A percentile compares a stretch with the other conserved stretches of the same genome.
Conservation (phyloP, 2,113 vertebrate genomes). For the Mesoclemmys tuberculata region DNA sequence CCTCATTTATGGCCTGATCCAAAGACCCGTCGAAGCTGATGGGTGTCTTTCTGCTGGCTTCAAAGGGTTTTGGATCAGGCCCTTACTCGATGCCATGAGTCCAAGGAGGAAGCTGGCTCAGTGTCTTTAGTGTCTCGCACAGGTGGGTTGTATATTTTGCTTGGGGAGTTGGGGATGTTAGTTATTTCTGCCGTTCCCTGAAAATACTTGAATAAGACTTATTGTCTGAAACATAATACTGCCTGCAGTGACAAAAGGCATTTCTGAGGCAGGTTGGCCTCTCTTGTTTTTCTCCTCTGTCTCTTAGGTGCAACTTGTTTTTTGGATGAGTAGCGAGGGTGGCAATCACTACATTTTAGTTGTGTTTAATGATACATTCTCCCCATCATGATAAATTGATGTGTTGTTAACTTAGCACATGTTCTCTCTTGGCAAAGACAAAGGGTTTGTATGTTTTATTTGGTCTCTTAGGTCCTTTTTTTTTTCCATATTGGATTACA, state of each 20-base stretch:
- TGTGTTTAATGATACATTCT: background rate
- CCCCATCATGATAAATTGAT: background rate
- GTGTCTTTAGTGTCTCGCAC: background rate
- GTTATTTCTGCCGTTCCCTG: slow-evolving; percentile 83
- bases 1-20: background rate
- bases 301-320: slow-evolving; percentile 25
- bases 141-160: slow-evolving; percentile 73
- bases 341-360: background rate
- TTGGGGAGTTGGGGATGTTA: slow-evolving; percentile 75
- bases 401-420: background rate
- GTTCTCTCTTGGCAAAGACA: slow-evolving; percentile 61
- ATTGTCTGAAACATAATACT: slow-evolving; percentile 72
- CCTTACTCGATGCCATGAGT: background rate
- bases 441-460: slow-evolving; percentile 59
- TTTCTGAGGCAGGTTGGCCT: slow-evolving; percentile 48
- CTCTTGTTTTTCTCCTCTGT: slow-evolving; percentile 9
- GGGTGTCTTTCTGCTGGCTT: background rate
- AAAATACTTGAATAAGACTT: slow-evolving; percentile 85
- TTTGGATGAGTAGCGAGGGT: slow-evolving; percentile 6
- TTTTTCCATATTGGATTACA: slow-evolving; percentile 66
- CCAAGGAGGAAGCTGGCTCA: background rate
- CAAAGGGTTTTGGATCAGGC: background rate
- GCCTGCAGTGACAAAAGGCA: slow-evolving; percentile 65
- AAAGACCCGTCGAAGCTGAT: background rate
- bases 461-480: slow-evolving; percentile 49